A percentile compares a stretch with the other conserved stretches of the same genome.
Evolutionary conservation across 2,888 invertebrate genomes (phyloP).

Genomic region (Cinara cedri): DNA sequence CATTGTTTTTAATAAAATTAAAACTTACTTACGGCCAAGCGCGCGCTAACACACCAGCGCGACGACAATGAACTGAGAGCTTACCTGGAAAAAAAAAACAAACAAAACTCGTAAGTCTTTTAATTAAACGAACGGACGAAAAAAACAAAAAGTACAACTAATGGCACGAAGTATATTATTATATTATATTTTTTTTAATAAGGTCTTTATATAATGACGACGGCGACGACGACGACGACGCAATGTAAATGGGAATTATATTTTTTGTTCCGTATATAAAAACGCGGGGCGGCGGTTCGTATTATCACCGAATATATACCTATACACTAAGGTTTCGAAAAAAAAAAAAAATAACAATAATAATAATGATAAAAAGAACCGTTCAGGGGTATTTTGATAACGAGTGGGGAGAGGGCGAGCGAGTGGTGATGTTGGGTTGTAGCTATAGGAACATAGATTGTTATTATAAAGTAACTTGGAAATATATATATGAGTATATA

Average conservation of each 20-base stretch:
- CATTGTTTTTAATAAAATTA: constrained; percentile 32
- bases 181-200: constrained; percentile 8
- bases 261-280: too few relatives aligned
- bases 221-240: neutral
- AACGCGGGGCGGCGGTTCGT: too few relatives aligned
- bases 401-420: too few relatives aligned
- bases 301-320: too few relatives aligned
- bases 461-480: constrained; percentile 8
- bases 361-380: too few relatives aligned
- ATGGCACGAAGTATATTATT: constrained; percentile 1
- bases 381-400: too few relatives aligned
- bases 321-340: too few relatives aligned
- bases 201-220: neutral
- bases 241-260: too few relatives aligned
- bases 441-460: too few relatives aligned
- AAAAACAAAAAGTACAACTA: neutral
- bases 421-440: too few relatives aligned
- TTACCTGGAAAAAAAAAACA: constrained; percentile 45
- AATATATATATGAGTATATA: neutral
- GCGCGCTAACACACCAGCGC: neutral
- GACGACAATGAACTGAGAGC: constrained; percentile 14
- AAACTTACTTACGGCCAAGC: constrained; percentile 28
- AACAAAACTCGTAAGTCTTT: constrained; percentile 34
- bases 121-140: constrained; percentile 4
- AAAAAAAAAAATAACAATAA: too few relatives aligned